Evolutionary conservation across 2,888 invertebrate species (phyloP), one percentile per base, ranked within the genome.

Genomic region (Ormia ochracea): DNA sequence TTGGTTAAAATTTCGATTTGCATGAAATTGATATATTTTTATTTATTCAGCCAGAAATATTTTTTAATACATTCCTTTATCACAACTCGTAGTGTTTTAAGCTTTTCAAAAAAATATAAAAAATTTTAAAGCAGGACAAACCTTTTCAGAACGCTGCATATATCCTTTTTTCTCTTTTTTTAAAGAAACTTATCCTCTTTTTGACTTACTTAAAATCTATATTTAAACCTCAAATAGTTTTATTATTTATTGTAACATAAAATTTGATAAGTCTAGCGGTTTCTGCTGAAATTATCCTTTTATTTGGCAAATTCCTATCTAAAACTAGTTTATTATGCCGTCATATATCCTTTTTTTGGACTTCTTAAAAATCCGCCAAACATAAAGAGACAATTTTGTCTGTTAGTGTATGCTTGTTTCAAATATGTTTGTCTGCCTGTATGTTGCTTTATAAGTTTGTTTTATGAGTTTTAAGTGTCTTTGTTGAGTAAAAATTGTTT

Each of bases 401-500:
- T 68, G 12, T 58, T 14, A 73, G 45, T 59, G 26, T 33, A 10
- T 23, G n/a, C 23, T 23, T 38, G 36, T 4, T 19, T 33, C 36
- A 21, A 19, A 10, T 14, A 3, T 19, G 19, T 45, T 0, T 61
- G 33, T 66, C 3, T 72, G 21, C 48, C 45, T 56, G 63, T 66
- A n/a, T 63, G 78, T 41, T 59, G 41, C 43, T 48, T 23, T 68
- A 41, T 63, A 76, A 80, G 74, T 79, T 79, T 75, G 54, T 75
- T 75, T 75, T 70, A 79, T 72, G 66, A 75, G 75, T 79, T 79
- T 79, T 68, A 79, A 79, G 80, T 80, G 72, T 79, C 75, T 80
- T 80, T 80, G 80, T 72, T 72, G 75, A 80, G 80, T 72, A 68
- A 76, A 76, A 80, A 80, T 80, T 80, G 75, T 80, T 80, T 80